Percentiles rank a stretch among this genome's conserved stretches.
Conservation (phyloP, 2,888 invertebrate genomes). For the Acanthococcus lagerstroemiae region DNA sequence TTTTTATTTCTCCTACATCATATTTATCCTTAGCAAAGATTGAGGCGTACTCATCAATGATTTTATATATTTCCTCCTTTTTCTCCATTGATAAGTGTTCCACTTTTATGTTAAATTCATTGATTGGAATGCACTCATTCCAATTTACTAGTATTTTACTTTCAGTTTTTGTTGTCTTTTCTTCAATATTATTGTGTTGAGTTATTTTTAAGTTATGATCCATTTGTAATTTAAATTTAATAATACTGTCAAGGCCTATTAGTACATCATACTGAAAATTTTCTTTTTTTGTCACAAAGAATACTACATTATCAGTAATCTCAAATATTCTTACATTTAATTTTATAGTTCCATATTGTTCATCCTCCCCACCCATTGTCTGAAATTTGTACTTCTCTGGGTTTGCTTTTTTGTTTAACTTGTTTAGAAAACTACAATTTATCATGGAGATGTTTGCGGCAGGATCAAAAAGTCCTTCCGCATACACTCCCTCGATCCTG, state of each 20-base stretch:
- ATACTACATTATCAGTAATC: background rate
- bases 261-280: constrained; percentile 35
- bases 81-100: constrained; percentile 32
- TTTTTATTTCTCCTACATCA: constrained; percentile 23
- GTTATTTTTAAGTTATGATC: constrained; percentile 36
- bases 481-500: background rate
- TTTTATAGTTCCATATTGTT: background rate
- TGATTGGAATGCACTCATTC: constrained; percentile 32
- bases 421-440: background rate
- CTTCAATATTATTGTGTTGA: constrained; percentile 28
- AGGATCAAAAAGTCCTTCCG: constrained; percentile 2
- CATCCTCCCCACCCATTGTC: constrained; percentile 1
- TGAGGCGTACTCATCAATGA: constrained; percentile 35
- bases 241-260: constrained; percentile 36
- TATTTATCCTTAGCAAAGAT: constrained; percentile 37
- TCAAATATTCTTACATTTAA: constrained; percentile 15
- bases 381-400: background rate
- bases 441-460: constrained; percentile 9
- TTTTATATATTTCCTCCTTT: constrained; percentile 31
- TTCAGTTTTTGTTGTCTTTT: background rate
- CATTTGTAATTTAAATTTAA: constrained; percentile 35
- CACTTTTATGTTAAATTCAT: constrained; percentile 32
- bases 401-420: background rate
- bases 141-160: constrained; percentile 31
- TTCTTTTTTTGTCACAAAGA: constrained; percentile 3